Conservation (phyloP, 2,888 invertebrate genomes). For the Geophilus truncorum region DNA sequence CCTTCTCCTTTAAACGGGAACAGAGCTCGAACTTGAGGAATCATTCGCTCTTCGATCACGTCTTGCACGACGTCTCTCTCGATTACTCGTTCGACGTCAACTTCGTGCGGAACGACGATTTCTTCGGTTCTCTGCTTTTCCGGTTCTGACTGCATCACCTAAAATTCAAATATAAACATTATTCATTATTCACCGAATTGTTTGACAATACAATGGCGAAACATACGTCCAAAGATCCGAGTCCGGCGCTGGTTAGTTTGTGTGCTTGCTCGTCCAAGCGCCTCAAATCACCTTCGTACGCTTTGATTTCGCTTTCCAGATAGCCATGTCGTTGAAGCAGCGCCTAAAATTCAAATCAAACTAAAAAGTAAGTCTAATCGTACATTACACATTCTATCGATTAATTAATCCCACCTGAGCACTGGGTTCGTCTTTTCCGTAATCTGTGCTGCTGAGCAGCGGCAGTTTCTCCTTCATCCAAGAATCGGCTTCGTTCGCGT, state of each 20-base stretch:
- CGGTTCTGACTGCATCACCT: no score
- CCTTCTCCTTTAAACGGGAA: constrained; percentile 92
- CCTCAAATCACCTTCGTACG: constrained; percentile 80
- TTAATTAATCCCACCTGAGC: constrained; percentile 59
- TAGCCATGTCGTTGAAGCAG: constrained; percentile 79
- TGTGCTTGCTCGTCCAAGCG: constrained; percentile 74
- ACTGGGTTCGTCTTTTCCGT: constrained; percentile 85
- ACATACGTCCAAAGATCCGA: constrained; percentile 59
- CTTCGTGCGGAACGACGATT: constrained; percentile 78
- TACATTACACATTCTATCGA: neutral
- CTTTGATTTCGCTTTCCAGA: constrained; percentile 79
- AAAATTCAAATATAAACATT: neutral
- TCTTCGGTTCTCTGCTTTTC: constrained; percentile 45
- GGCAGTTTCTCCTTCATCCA: constrained; percentile 96
- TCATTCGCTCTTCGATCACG: constrained; percentile 77
- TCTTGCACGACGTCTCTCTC: constrained; percentile 78
- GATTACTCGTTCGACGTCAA: constrained; percentile 86
- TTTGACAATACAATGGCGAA: no score
- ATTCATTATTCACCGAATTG: neutral
- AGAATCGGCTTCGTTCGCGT: constrained; percentile 95
- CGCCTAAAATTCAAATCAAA: constrained; percentile 49
- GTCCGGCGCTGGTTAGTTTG: constrained; percentile 67
- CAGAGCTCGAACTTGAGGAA: constrained; percentile 72
- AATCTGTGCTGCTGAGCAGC: constrained; percentile 80
- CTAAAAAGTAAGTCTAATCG: neutral